Conservation (phyloP, 2,888 invertebrate genomes). For the Pediacus dermestoides region DNA sequence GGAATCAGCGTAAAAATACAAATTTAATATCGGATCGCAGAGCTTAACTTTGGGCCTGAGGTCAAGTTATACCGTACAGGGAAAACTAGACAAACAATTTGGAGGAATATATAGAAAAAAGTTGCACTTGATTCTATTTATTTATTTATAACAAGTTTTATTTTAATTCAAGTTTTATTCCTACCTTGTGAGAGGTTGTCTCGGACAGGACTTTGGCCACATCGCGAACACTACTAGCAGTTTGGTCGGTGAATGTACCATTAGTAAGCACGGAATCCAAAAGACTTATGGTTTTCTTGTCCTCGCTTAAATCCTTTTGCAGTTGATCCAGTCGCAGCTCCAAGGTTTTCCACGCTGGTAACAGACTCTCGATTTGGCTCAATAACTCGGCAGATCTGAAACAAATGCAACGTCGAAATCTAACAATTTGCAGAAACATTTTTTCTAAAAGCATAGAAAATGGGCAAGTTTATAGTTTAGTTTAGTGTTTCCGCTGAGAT, state of each 20-base stretch:
- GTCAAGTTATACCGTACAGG: slow-evolving; percentile 23
- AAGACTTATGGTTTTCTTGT: slow-evolving; percentile 58
- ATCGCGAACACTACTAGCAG: slow-evolving; percentile 56
- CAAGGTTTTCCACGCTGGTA: slow-evolving; percentile 72
- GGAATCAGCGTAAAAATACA: slow-evolving; percentile 63
- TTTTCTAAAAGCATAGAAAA: slow-evolving; percentile 1
- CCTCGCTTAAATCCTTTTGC: slow-evolving; percentile 70
- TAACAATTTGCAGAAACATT: slow-evolving; percentile 1
- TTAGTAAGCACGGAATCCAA: slow-evolving; percentile 51
- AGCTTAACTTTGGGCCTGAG: slow-evolving; percentile 40
- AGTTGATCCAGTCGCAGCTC: slow-evolving; percentile 73
- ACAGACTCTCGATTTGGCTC: slow-evolving; percentile 66
- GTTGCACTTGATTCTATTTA: not conserved
- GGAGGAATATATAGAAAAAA: not conserved
- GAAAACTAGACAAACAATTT: slow-evolving; percentile 12
- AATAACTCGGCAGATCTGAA: slow-evolving; percentile 69
- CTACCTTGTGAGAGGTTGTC: slow-evolving; percentile 45
- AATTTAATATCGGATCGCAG: slow-evolving; percentile 56
- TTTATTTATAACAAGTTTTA: not conserved
- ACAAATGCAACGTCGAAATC: slow-evolving; percentile 22
- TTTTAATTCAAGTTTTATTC: slow-evolving; percentile 2
- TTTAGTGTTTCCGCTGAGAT: no score
- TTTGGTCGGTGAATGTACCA: slow-evolving; percentile 49
- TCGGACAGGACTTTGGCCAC: slow-evolving; percentile 59
- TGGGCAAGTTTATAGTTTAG: no score